Evolutionary conservation across 2,113 vertebrate species (phyloP).

Genomic region (Ornithorhynchus anatinus): DNA sequence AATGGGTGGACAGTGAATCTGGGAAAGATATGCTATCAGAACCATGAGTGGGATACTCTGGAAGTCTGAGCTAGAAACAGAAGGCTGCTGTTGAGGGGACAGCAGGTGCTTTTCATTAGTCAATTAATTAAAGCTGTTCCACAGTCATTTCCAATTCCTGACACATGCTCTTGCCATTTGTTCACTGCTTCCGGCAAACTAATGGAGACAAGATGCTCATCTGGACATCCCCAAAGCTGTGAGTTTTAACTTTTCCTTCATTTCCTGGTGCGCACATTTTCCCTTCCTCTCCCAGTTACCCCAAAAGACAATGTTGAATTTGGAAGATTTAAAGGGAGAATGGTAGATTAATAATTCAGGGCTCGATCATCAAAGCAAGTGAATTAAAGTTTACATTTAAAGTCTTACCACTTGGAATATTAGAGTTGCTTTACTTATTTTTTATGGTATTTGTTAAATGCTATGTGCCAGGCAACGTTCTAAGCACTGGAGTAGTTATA

Average conservation of each 20-base stretch:
- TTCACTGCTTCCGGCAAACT: conserved; percentile 23
- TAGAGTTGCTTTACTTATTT: not conserved
- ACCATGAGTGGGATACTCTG: not conserved
- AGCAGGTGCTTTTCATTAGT: conserved; percentile 18
- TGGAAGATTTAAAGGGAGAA: not conserved
- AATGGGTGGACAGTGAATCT: not conserved
- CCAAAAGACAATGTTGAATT: not conserved
- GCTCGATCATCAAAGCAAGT: not conserved
- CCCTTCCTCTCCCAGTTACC: not conserved
- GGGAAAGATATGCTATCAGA: not conserved
- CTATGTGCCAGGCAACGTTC: not conserved
- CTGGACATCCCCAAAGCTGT: not conserved
- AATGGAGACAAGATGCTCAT: not conserved
- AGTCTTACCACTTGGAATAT: not conserved
- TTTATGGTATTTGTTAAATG: not conserved
- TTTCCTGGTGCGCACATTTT: not conserved
- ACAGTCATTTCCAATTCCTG: not conserved
- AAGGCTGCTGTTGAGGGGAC: conserved; percentile 10
- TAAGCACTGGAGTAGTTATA: not conserved
- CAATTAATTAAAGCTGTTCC: conserved; percentile 26
- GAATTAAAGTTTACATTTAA: not conserved
- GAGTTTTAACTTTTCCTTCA: not conserved
- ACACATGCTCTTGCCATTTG: conserved; percentile 19
- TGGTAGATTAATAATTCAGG: not conserved
- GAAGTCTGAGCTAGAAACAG: conserved; percentile 14